Base-by-base conservation (phyloP, 2,888 invertebrate genomes). In the Phragmatobia fuliginosa region DNA sequence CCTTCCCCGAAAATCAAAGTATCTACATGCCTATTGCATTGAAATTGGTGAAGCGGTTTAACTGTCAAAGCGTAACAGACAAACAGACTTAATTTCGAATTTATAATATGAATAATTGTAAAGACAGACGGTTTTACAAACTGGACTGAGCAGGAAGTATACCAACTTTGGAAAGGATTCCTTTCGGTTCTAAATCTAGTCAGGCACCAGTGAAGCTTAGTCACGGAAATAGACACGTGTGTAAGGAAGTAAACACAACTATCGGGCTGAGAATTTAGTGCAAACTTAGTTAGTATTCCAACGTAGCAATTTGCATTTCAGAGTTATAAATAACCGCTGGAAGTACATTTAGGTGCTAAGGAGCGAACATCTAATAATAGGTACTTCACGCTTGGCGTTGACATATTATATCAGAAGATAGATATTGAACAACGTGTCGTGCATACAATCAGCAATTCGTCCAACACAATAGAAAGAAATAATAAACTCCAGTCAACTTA, bases 401-500 rank as follows among this genome's bases (percentile, higher is more conserved):
- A 31, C 31, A 62, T 31, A 21, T 31, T 18, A 62, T 41, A 18
- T 25, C 28, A 28, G 41, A 31, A 31, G 21, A 56, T 56, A 28
- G 28, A 16, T 56, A 5, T 28, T 28, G 56, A 28, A 28, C 56
- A 56, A 62, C 31, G 41, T 18, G 41, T 28, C 28, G 31, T 41
- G 31, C 41, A 62, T 41, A 49, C 62, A 38, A 52, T 62, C 5
- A 52, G 21, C 67, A 11, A 45, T 56, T 61, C 62, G 41, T 31
- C 28, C 45, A 36, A 63, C 1, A 87, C 85, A 86, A 88, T 85
- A 75, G 77, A 75, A 80, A 79, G 79, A 82, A 80, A 75, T 84
- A 85, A 82, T 83, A 88, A 88, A 85, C 77, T 84, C 85, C 84
- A 87, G 87, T 88, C 88, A 90, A 83, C 82, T 83, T 77, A 77